Conservation (phyloP, 2,888 invertebrate genomes). For the Caenorhabditis virilis region DNA sequence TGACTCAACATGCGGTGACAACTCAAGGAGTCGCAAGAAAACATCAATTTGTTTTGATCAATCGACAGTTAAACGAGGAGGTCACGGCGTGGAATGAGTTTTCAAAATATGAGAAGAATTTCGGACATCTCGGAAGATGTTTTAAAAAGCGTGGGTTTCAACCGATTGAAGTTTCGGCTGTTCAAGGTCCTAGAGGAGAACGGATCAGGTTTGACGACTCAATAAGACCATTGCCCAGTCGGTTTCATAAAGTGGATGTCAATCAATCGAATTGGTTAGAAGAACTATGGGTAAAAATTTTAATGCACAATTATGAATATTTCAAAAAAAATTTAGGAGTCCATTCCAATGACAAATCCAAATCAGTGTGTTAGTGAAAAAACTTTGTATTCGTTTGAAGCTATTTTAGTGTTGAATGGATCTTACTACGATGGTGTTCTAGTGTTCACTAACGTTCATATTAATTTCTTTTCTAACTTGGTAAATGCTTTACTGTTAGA, state of each 20-base stretch:
- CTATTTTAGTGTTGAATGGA: background rate
- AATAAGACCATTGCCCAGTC: background rate
- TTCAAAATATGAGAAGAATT: slow-evolving; percentile 1
- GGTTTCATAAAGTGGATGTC: background rate
- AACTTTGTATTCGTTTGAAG: slow-evolving; percentile 2
- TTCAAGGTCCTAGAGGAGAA: slow-evolving; percentile 30
- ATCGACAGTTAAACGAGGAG: background rate
- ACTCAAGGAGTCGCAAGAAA: slow-evolving; percentile 6
- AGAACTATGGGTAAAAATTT: slow-evolving; percentile 1
- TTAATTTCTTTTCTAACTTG: slow-evolving; percentile 6
- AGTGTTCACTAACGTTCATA: slow-evolving; percentile 3
- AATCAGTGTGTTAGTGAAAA: slow-evolving; percentile 2
- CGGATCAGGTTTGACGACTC: slow-evolving; percentile 9
- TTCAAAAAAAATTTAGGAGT: slow-evolving; percentile 1
- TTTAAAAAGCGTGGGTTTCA: background rate
- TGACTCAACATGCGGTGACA: slow-evolving; percentile 2
- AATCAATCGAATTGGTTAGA: background rate
- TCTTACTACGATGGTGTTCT: slow-evolving; percentile 2
- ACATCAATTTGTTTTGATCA: background rate
- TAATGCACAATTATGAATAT: too few species aligned
- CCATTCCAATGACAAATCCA: slow-evolving; percentile 3
- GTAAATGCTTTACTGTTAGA: too few species aligned
- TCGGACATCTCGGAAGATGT: slow-evolving; percentile 1
- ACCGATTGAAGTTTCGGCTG: slow-evolving; percentile 1
- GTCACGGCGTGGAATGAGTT: slow-evolving; percentile 1